Evolutionary conservation across 2,797 vertebrate species (phyloP).

Genomic region (Pangasius djambal): DNA sequence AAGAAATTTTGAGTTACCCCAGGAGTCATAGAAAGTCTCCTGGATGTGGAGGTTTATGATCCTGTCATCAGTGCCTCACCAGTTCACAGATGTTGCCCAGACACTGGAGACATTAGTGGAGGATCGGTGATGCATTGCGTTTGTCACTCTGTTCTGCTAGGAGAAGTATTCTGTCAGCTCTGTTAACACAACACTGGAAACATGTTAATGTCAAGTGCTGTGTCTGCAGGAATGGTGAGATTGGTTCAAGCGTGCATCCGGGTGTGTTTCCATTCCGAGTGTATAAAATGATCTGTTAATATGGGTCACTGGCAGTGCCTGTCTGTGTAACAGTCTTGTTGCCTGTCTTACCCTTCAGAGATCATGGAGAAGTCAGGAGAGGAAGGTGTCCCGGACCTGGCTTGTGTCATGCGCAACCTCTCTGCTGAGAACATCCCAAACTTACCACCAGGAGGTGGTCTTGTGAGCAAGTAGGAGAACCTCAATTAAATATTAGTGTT

Average conservation of each 20-base stretch:
- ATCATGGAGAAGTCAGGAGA: constrained; percentile 91
- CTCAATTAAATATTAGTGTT: not conserved
- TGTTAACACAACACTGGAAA: constrained; percentile 17
- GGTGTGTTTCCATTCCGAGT: constrained; percentile 30
- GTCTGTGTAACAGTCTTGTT: constrained; percentile 35
- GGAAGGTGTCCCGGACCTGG: constrained; percentile 92
- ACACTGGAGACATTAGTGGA: constrained; percentile 3
- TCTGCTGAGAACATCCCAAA: constrained; percentile 95
- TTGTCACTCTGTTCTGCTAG: constrained; percentile 12
- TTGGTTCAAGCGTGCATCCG: constrained; percentile 1
- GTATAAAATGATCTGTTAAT: constrained; percentile 10
- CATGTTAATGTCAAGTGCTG: constrained; percentile 22
- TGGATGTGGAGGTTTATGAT: constrained; percentile 20
- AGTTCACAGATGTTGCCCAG: constrained; percentile 32
- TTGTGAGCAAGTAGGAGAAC: constrained; percentile 91
- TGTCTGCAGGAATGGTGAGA: constrained; percentile 22
- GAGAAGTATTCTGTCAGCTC: not conserved
- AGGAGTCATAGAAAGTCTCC: not conserved
- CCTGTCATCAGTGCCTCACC: not conserved
- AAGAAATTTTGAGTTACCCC: constrained; percentile 11
- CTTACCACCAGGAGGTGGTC: constrained; percentile 96
- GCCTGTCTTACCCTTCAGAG: constrained; percentile 76
- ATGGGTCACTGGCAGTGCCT: not conserved
- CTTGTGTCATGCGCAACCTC: constrained; percentile 94
- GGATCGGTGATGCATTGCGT: constrained; percentile 20